Evolutionary conservation across 2,113 vertebrate genomes (phyloP), one percentile per base, ranked within the genome.

Genomic region (Gobiocypris rarus): DNA sequence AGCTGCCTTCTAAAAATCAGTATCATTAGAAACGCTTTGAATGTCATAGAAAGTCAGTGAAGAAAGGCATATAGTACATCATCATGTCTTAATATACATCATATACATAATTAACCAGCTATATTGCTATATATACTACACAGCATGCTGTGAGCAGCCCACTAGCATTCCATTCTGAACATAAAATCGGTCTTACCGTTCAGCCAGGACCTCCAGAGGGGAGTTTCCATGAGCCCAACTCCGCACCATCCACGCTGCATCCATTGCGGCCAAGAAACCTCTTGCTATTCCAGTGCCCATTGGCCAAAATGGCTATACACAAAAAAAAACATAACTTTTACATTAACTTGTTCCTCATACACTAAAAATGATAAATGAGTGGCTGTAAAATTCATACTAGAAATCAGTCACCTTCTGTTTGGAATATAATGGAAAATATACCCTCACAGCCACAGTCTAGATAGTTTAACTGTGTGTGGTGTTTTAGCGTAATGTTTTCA

Each of bases 221-320:
- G 94, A 92, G 24, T 94, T 95, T 87, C 97, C 98, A 0, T 97
- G 95, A 0, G 98, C 96, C 97, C 97, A 99, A 84, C 96, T 97
- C 86, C 93, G 96, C 89, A 99, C 97, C 98, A 99, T 99, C 98
- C 98, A 99, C 61, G 95, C 97, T 0, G 98, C 96, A 90, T 99
- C 98, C 94, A 99, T 97, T 41, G 95, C 98, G 89, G 98, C 98
- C 87, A 99, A 92, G 93, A 99, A 99, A 65, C 98, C 98, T 75
- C 98, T 95, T 15, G 98, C 98, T 86, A 99, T 98, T 89, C 98
- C 98, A 67, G 97, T 99, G 89, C 98, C 98, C 98, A 99, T 99
- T 10, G 98, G 98, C 98, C 98, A 99, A 92, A 99, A 99, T 0
- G 98, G 98, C 98, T 99, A 89, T 31, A 77, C 65, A 79, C 26